Evolutionary conservation across 2,888 invertebrate species (phyloP), one percentile per base, ranked within the genome.

Genomic region (Nemoura dubitans): DNA sequence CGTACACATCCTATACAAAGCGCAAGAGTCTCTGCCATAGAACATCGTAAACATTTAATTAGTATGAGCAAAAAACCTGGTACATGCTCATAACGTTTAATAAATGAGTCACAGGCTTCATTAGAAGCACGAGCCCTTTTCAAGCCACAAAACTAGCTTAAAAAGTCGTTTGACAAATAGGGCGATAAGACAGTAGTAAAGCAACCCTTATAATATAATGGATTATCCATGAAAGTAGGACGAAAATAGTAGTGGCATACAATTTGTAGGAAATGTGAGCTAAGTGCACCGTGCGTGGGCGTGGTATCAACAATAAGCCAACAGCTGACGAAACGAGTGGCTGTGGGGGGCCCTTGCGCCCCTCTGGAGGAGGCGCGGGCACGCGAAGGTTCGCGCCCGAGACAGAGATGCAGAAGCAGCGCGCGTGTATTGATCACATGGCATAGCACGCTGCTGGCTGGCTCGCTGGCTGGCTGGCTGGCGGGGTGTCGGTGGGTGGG

Each of bases 271-370:
- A 21, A 59, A 59, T 21, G 59, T 59, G 78, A 78, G 78, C 28
- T 78, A 78, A 78, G 78, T 78, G 28, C 28, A 21, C 59, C 5
- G 36, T 36, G 26, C 78, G 78, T 81, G 81, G 81, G 81, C 81
- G 81, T 81, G 81, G 81, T 30, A 30, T 28, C n/a, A 81, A 81
- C 30, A 81, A 81, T 81, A 28, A 81, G 28, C 81, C n/a, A 81
- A 27, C 81, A 30, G 81, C 81, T 81, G 81, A 81, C 30, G 28
- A 28, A n/a, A 10, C 28, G 29, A 7, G 0, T 2, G 30, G 28
- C 10, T 6, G 30, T 5, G 30, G 28, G 81, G 28, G 81, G 27
- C 0, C 28, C 59, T 3, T 16, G 59, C 59, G 59, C 59, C 59
- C 59, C 59, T 10, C 14, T 14, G 59, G 14, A 59, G 59, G 21